Evolutionary conservation across 2,797 vertebrate genomes (phyloP).

Genomic region (Odontamblyopus lacepedii): DNA sequence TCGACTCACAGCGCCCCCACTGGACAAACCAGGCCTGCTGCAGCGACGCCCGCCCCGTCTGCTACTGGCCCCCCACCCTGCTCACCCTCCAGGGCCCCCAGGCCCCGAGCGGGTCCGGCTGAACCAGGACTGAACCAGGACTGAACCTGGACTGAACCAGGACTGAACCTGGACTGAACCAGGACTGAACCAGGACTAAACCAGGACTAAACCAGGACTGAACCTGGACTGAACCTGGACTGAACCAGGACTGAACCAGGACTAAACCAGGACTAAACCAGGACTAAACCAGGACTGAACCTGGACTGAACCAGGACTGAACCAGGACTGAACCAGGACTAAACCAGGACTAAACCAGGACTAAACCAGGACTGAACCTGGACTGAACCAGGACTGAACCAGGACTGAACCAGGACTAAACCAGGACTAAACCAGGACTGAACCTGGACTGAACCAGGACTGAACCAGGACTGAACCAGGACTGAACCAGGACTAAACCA

Average conservation of each 20-base stretch:
- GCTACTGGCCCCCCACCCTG: constrained; percentile 24
- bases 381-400: too few species aligned
- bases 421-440: too few species aligned
- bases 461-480: too few species aligned
- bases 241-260: neutral
- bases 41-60: constrained; percentile 43
- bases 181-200: neutral
- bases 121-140: neutral
- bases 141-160: neutral
- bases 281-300: neutral
- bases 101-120: neutral
- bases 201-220: neutral
- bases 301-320: neutral
- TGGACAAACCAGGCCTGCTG: constrained; percentile 71
- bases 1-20: neutral
- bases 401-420: too few species aligned
- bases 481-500: neutral
- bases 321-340: neutral
- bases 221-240: neutral
- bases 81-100: too few species aligned
- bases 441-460: too few species aligned
- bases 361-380: neutral
- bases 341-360: neutral
- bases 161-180: neutral
- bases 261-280: neutral